These are phyloP conservation scores for Neomorphus geoffroyi DNA, from an alignment of 2,797 vertebrate genomes.

Conservation along the genomic window DNA sequence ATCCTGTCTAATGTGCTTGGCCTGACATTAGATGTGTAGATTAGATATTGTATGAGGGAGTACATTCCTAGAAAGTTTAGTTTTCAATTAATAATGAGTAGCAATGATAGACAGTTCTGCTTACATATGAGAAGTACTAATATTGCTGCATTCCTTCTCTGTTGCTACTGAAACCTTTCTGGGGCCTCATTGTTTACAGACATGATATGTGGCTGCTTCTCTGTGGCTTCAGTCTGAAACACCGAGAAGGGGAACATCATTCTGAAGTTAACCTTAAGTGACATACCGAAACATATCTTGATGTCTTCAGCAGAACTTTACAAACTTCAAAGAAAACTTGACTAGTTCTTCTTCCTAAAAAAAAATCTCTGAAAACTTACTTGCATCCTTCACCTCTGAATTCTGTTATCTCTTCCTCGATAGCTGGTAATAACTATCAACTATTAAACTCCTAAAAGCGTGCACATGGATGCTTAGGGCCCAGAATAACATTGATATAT, in stretches of 20 bases:
- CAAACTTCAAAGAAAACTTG: background rate
- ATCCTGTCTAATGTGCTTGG: constrained; percentile 9
- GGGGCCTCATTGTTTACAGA: background rate
- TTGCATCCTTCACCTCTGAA: background rate
- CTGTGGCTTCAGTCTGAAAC: background rate
- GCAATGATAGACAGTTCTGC: background rate
- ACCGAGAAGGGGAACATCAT: background rate
- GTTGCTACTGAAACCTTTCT: background rate
- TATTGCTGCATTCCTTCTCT: background rate
- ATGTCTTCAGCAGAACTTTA: background rate
- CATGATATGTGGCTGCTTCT: background rate
- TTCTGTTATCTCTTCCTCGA: background rate
- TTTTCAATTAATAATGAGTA: background rate
- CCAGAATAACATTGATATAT: fast-evolving
- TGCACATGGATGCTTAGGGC: background rate
- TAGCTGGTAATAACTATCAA: background rate
- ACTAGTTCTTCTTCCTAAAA: background rate
- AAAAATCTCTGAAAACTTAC: background rate
- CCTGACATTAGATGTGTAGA: background rate
- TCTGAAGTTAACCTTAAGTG: background rate
- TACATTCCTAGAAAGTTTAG: constrained; percentile 8
- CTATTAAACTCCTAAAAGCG: background rate
- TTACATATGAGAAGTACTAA: background rate
- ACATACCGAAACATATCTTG: background rate
- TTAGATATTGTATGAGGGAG: background rate